Evolutionary conservation across 2,113 vertebrate species (phyloP), one percentile per base, ranked within the genome.

Genomic region (Falcunculus frontatus): DNA sequence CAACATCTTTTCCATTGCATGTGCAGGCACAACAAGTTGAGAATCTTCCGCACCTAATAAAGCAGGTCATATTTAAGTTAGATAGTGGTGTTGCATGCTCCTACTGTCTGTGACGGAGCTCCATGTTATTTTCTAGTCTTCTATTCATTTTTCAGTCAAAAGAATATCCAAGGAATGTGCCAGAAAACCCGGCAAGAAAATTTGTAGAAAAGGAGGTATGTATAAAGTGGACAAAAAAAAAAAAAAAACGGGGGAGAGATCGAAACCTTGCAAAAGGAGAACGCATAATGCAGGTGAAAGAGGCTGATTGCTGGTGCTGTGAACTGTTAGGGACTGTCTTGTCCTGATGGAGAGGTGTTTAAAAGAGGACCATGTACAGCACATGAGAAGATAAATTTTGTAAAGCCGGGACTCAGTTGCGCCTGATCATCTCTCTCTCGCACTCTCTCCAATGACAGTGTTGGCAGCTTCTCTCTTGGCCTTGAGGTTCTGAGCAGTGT

Each of bases 91-190:
- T 98, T 99, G 99, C 99, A 99, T 99, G 99, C 98, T 99, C 98
- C 99, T 98, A 98, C 97, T 98, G 98, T 98, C 97, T 98, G 97
- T 99, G 97, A 98, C 96, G 98, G 99, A 98, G 99, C 99, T 98
- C 99, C 98, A 99, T 99, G 99, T 99, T 99, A 99, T 99, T 99
- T 99, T 99, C 99, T 99, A 99, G 99, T 99, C 98, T 99, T 99
- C 98, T 99, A 99, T 99, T 99, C 99, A 99, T 99, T 99, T 99
- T 99, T 98, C 99, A 99, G 99, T 99, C 98, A 99, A 99, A 99
- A 99, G 99, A 99, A 99, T 99, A 99, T 99, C 99, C 99, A 99
- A 99, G 99, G 99, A 99, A 99, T 99, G 99, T 99, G 99, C 99
- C 98, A 99, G 99, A 98, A 99, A 99, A 99, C 99, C 99, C 98